phyloP scores from a whole-genome alignment of 2,113 vertebrate genomes.

The Neogobius melanostomus region DNA sequence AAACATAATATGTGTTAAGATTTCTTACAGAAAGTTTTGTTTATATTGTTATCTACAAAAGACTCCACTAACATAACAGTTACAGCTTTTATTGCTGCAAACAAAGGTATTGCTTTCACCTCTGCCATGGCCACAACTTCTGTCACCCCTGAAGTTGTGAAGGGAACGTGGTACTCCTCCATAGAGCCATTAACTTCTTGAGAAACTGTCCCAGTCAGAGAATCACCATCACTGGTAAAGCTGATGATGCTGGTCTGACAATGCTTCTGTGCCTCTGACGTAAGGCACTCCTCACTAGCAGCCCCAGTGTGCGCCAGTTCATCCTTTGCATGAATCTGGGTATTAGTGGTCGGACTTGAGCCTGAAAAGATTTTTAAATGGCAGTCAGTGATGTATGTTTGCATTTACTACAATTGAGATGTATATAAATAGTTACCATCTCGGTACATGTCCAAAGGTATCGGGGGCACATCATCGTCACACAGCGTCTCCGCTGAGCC shows the following conservation, averaged over 20 bases:
- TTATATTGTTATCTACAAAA: no score
- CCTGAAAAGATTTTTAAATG: slow-evolving; percentile 18
- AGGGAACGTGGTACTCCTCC: slow-evolving; percentile 24
- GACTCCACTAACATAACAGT: no score
- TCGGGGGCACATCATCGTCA: slow-evolving; percentile 74
- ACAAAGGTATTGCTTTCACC: slow-evolving; percentile 40
- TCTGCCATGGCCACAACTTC: slow-evolving; percentile 85
- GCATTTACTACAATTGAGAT: neutral
- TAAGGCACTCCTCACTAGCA: slow-evolving; percentile 74
- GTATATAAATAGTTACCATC: slow-evolving; percentile 73
- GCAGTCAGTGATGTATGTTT: neutral
- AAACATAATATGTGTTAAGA: neutral
- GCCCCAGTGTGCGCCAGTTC: slow-evolving; percentile 84
- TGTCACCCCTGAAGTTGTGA: slow-evolving; percentile 73
- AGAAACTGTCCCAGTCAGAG: slow-evolving; percentile 59
- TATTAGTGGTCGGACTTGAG: slow-evolving; percentile 63
- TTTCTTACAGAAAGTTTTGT: no score
- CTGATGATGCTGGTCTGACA: slow-evolving; percentile 91
- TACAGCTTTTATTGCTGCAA: neutral
- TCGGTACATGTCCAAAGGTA: slow-evolving; percentile 78
- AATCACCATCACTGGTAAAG: slow-evolving; percentile 91
- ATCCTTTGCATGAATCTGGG: slow-evolving; percentile 82
- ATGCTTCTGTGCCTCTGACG: slow-evolving; percentile 74
- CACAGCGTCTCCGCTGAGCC: slow-evolving; percentile 76
- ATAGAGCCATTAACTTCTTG: slow-evolving; percentile 50